Evolutionary conservation across 2,113 vertebrate genomes (phyloP), one percentile per base, ranked within the genome.

Genomic region (Rhegmatorhina hoffmannsi): DNA sequence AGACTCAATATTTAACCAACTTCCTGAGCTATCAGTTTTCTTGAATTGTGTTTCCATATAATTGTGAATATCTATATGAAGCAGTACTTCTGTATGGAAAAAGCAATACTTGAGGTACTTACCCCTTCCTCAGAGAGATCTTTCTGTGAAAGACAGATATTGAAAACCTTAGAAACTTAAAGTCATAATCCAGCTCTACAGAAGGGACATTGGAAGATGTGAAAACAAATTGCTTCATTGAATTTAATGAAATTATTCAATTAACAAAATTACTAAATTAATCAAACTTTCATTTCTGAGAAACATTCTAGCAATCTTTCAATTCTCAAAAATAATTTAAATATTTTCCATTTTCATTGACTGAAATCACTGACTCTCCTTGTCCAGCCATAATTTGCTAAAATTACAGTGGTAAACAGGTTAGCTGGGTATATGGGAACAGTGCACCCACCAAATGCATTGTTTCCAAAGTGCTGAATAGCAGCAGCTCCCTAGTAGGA

Each of bases 101-200:
- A 38, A 94, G 84, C 87, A 53, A n/a, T 2, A 1, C 5, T 24
- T 63, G n/a, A 44, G 58, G 38, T 76, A 97, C 98, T 97, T 98
- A 99, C 99, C 94, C 97, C 98, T 97, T 99, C 98, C 73, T 99
- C 97, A 88, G 98, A 98, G 73, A 99, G 91, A 40, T 97, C 93
- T 96, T 97, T 98, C 99, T 99, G 97, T 76, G 89, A 97, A 66
- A 97, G 90, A 86, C 23, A 90, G 80, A 75, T 89, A 89, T 89
- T 76, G 20, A 92, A 95, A 88, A 94, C 17, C 90, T 93, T 92
- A 97, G 63, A 75, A 92, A 68, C 21, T 88, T 76, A 34, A 84
- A 56, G 17, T 78, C 38, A 62, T 74, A 94, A 74, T 87, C 29
- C 60, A 84, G 2, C 10, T 69, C 28, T 88, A 83, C 44, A 92